Base-by-base conservation (phyloP, 2,797 vertebrate genomes). In the Peromyscus melanophrys region DNA sequence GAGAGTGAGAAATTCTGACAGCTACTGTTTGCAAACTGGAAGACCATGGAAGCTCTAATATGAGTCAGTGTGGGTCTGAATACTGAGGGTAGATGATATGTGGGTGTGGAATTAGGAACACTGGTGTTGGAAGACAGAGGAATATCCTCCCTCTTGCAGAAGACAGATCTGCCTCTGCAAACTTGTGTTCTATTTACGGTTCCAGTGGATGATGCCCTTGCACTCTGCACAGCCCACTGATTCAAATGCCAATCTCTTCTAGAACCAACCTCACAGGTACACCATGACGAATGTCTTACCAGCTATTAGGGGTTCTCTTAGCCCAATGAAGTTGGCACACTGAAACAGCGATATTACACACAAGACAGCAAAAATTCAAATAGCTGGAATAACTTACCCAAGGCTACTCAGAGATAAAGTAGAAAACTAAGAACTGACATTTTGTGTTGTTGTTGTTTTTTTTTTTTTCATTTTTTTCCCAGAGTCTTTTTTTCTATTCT, bases 301-400 rank as follows among this genome's bases (percentile, higher is more conserved):
- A 69, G 11, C 49, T 59, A 31, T 13, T 31, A 52, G 25, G 73
- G 21, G 34, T 61, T 65, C 21, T 40, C 67, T 63, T 63, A 29
- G 16, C 9, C 65, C n/a, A 75, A 55, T 73, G n/a, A 75, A 55
- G 34, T 81, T 43, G 14, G 63, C 57, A 81, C 34, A 86, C 14
- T 40, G 80, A 95, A 10, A 8, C 46, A 31, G 25, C 34, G 8
- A 77, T 71, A 21, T 27, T 21, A 49, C 40, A 86, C 11, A 80
- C 40, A 80, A 37, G 29, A 37, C 65, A 88, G 29, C 2, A 21
- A 55, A 95, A 3, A 13, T 77, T 52, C 6, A 34, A 89, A 49
- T 61, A 76, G 61, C 84, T 89, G n/a, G 34, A 93, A 67, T 27
- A 80, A 85, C 25, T 95, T 92, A 46, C 12, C 25, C 9, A 92